Evolutionary conservation across 1,140 invertebrate genomes (phyloP).

Genomic region (Drosophila ogumai): DNA sequence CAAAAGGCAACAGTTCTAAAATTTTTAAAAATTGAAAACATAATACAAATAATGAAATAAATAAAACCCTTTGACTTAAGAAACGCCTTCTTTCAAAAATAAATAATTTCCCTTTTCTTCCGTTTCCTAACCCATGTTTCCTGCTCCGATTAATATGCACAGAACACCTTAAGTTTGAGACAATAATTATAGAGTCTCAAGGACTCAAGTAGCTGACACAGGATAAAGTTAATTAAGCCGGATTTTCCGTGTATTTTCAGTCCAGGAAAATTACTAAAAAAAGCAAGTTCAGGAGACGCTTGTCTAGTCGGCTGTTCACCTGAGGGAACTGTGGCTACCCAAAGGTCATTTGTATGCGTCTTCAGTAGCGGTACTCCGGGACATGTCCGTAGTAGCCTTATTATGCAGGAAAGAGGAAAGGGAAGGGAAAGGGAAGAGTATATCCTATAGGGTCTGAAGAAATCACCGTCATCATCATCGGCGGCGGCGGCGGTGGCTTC

Average conservation of each 20-base stretch:
- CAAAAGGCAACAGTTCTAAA: too few relatives aligned
- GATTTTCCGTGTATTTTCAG: constrained; percentile 23
- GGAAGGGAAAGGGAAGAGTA: neutral
- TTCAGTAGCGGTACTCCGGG: constrained; percentile 32
- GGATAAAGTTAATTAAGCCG: constrained; percentile 33
- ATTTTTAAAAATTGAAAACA: too few relatives aligned
- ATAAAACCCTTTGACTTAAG: too few relatives aligned
- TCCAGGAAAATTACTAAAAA: neutral
- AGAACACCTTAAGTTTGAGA: constrained; percentile 11
- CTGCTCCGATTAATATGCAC: constrained; percentile 28
- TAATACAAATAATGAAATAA: too few relatives aligned
- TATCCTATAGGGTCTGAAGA: constrained; percentile 4
- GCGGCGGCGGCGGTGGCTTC: neutral
- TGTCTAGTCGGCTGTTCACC: constrained; percentile 33
- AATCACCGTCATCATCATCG: neutral
- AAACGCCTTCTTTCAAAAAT: neutral
- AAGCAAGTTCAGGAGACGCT: neutral
- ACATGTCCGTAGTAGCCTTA: constrained; percentile 38
- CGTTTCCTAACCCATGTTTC: neutral
- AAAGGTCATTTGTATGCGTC: constrained; percentile 47
- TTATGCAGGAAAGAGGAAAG: neutral
- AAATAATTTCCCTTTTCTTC: neutral
- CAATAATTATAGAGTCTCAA: constrained; percentile 21
- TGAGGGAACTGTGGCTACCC: constrained; percentile 17
- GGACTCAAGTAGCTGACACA: constrained; percentile 1